Evolutionary conservation across 2,797 vertebrate species (phyloP), one percentile per base, ranked within the genome.

Genomic region (Nyctibius grandis): DNA sequence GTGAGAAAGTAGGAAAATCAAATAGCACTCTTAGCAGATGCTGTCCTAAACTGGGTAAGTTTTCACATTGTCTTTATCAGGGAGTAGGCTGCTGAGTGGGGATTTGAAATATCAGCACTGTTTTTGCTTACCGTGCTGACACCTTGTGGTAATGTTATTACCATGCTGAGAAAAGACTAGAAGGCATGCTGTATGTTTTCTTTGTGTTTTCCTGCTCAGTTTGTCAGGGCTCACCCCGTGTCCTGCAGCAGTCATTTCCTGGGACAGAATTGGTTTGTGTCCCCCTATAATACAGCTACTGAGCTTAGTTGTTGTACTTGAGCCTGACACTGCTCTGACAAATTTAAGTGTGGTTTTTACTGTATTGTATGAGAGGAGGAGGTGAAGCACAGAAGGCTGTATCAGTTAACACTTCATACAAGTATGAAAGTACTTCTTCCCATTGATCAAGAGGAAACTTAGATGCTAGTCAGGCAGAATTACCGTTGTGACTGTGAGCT

Each of bases 71-170:
- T 64, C 42, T 78, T 72, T 84, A 59, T 33, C 9, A 51, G 31
- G 15, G 26, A 54, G 10, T 54, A 34, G 40, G 26, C 40, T 72
- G 34, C 61, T 42, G 10, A 51, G 11, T 33, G 4, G 16, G 5
- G 9, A 20, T 81, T 76, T 90, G 65, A 57, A 91, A n/a, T 64
- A 48, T 5, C n/a, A 75, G 23, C 64, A 53, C 33, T 25, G 4
- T 38, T 97, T 81, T 28, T 75, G 20, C 45, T 84, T 93, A 57
- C 85, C 72, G 16, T 65, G 92, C 95, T 97, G 98, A 94, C 97
- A 97, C 84, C 92, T 29, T 97, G 97, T 98, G 97, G 97, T 76
- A 85, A 60, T 54, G 81, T 80, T 63, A 70, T 78, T 88, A 75
- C 47, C 75, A 50, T 3, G 29, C 9, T 60, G 56, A 91, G 76